phyloP scores from a whole-genome alignment of 2,888 invertebrate genomes.

The Aplocera efformata region DNA sequence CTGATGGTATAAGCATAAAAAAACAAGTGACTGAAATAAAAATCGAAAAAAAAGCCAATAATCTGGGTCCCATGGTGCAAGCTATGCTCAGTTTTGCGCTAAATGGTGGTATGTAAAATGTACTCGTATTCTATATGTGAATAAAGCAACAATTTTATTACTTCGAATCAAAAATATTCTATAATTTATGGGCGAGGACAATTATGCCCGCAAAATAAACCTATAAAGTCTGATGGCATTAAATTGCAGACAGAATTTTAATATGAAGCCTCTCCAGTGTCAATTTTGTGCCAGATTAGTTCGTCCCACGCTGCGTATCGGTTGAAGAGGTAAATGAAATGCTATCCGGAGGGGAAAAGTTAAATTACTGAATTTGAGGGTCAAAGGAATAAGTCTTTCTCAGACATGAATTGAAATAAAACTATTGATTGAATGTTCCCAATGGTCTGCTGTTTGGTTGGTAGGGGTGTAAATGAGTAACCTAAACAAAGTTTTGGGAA shows the following conservation, averaged over 20 bases:
- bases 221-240: constrained; percentile 7
- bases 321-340: constrained; percentile 81
- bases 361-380: constrained; percentile 81
- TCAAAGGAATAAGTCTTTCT: constrained; percentile 77
- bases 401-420: constrained; percentile 65
- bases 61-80: too few species aligned
- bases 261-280: constrained; percentile 41
- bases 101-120: too few species aligned
- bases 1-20: too few species aligned
- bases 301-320: constrained; percentile 80
- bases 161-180: too few species aligned
- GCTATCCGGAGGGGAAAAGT: constrained; percentile 80
- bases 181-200: too few species aligned
- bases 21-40: too few species aligned
- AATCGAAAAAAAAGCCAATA: too few species aligned
- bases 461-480: constrained; percentile 4
- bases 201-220: background rate
- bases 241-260: constrained; percentile 17
- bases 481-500: constrained; percentile 6
- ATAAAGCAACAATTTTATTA: too few species aligned
- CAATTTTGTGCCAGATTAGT: constrained; percentile 69
- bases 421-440: constrained; percentile 63
- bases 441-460: constrained; percentile 32
- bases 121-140: too few species aligned
- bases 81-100: too few species aligned